Evolutionary conservation across 2,888 invertebrate species (phyloP).

Genomic region (Ganaspis brasiliensis): DNA sequence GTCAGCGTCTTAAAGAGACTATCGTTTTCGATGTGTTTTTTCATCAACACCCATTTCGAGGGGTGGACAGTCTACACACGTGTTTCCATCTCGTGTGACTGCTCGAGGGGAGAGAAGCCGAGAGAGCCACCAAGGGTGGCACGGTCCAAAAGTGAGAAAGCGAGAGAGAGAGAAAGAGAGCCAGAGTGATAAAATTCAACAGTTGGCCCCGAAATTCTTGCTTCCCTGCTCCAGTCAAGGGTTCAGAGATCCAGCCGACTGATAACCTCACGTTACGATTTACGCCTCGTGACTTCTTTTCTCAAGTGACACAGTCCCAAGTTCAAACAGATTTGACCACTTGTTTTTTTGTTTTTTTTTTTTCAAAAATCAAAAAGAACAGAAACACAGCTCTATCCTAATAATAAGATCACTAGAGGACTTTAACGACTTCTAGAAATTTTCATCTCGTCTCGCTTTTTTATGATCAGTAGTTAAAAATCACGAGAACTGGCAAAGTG

Average conservation of each 20-base stretch:
- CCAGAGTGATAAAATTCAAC: slow-evolving; percentile 66
- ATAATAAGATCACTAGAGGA: too few relatives aligned
- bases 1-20: slow-evolving; percentile 42
- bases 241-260: slow-evolving; percentile 49
- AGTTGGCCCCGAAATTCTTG: slow-evolving; percentile 60
- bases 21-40: slow-evolving; percentile 46
- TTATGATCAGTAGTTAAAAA: slow-evolving; percentile 35
- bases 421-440: not conserved
- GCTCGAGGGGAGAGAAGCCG: slow-evolving; percentile 62
- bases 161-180: slow-evolving; percentile 59
- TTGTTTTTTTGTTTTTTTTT: too few relatives aligned
- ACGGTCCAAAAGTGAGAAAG: slow-evolving; percentile 40
- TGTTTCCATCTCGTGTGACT: slow-evolving; percentile 51
- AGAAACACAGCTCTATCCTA: too few relatives aligned
- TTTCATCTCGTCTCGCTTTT: slow-evolving; percentile 1
- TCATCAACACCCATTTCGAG: slow-evolving; percentile 5
- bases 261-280: too few relatives aligned
- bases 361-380: too few relatives aligned
- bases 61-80: slow-evolving; percentile 52
- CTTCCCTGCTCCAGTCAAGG: slow-evolving; percentile 50
- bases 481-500: slow-evolving; percentile 25
- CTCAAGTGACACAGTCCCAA: too few relatives aligned
- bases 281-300: too few relatives aligned
- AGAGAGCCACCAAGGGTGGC: slow-evolving; percentile 62
- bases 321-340: too few relatives aligned